phyloP scores from a whole-genome alignment of 2,888 invertebrate species.

The Dexiosoma caninum region DNA sequence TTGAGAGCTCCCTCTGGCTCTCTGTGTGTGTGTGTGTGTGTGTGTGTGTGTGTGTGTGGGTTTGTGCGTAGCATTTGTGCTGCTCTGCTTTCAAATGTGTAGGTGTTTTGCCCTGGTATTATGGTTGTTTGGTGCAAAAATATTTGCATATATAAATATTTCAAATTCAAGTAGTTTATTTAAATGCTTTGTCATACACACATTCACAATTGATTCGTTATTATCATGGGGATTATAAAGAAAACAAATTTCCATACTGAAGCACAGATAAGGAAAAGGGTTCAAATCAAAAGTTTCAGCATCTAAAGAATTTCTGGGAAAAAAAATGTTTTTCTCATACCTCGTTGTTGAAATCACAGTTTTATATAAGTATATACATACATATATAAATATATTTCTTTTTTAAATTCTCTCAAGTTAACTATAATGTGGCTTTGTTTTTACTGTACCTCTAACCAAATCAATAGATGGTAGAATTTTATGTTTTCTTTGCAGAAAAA shows the following conservation, averaged over 20 bases:
- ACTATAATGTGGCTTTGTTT: too few species aligned
- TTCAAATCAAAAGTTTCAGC: neutral
- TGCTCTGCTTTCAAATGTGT: constrained; percentile 9
- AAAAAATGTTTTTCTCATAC: neutral
- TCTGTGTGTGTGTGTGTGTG: neutral
- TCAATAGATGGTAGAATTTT: too few species aligned
- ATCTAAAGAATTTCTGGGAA: neutral
- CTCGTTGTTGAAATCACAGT: too few species aligned
- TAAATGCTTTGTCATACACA: constrained; percentile 16
- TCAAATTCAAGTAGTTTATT: constrained; percentile 31
- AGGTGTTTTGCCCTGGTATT: neutral
- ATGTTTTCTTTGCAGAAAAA: too few species aligned
- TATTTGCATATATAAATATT: constrained; percentile 43
- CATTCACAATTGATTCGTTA: constrained; percentile 32
- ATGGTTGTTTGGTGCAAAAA: neutral
- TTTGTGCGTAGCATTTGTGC: neutral
- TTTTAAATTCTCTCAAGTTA: too few species aligned
- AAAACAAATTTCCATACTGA: neutral
- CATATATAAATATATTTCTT: too few species aligned
- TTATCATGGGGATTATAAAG: neutral
- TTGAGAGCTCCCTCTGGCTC: constrained; percentile 50
- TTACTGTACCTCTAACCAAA: too few species aligned
- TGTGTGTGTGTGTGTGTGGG: neutral
- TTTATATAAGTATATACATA: too few species aligned
- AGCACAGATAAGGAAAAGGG: neutral